These are phyloP conservation scores for Gadopsis bispinosus DNA, from an alignment of 2,797 vertebrate genomes.

Conservation along the genomic window DNA sequence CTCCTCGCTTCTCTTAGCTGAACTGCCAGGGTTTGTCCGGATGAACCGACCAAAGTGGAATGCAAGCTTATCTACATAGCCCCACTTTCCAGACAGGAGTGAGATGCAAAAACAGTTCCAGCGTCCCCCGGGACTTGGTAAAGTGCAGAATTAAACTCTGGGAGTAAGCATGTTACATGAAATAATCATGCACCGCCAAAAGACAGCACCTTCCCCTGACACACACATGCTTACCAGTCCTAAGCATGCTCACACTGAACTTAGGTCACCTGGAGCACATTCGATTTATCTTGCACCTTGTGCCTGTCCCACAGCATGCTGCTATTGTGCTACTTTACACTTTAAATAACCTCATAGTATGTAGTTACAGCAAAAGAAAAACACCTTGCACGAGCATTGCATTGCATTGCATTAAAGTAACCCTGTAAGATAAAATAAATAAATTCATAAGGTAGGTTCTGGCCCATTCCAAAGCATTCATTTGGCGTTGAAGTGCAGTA, in stretches of 20 bases:
- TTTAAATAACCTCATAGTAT: slow-evolving; percentile 20
- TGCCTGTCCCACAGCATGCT: background rate
- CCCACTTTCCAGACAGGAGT: slow-evolving; percentile 48
- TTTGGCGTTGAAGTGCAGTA: slow-evolving; percentile 31
- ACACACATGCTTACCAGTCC: slow-evolving; percentile 24
- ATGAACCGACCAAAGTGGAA: slow-evolving; percentile 57
- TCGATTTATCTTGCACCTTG: slow-evolving; percentile 27
- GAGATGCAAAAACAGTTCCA: slow-evolving; percentile 44
- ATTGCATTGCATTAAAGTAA: slow-evolving; percentile 26
- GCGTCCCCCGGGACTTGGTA: slow-evolving; percentile 34
- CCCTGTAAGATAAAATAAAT: slow-evolving; percentile 34
- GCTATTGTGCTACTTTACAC: background rate
- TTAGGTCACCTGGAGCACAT: slow-evolving; percentile 18
- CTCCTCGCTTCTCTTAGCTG: slow-evolving; percentile 37
- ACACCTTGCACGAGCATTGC: slow-evolving; percentile 11
- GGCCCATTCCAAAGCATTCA: slow-evolving; percentile 37
- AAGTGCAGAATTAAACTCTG: slow-evolving; percentile 50
- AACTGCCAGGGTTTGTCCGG: slow-evolving; percentile 45
- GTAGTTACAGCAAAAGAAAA: background rate
- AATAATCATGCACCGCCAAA: slow-evolving; percentile 48
- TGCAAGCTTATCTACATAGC: slow-evolving; percentile 58
- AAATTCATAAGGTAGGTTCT: slow-evolving; percentile 13
- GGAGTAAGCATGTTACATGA: slow-evolving; percentile 43
- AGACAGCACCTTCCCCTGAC: slow-evolving; percentile 10
- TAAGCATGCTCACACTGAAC: slow-evolving; percentile 21